Base-by-base conservation (phyloP, 2,888 invertebrate genomes). In the Cylindroiulus punctatus region DNA sequence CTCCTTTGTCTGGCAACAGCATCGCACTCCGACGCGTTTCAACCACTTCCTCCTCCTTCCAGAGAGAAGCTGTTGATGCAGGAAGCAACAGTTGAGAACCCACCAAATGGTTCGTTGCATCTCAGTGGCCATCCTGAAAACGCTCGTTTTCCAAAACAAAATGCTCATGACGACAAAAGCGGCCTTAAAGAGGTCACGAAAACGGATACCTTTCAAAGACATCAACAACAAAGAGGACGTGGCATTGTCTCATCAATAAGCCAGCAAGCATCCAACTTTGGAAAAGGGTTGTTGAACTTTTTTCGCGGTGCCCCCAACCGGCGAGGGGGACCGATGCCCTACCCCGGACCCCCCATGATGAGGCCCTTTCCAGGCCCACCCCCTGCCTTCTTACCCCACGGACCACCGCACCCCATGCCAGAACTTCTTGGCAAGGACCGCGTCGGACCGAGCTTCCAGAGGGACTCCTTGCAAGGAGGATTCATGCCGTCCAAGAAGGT, bases 231-330 rank as follows among this genome's bases (percentile, higher is more conserved):
- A 76, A 76, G 76, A 19, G 85, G 85, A n/a, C 85, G 85, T 19
- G 65, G 85, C 44, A 85, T 85, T 76, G 81, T 85, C 8, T 85
- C 85, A n/a, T 76, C 65, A 17, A 57, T 85, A 30, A 81, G 85
- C 44, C 65, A 85, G 36, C 85, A 85, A 44, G 86, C 86, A 40
- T 44, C 86, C 14, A 42, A 86, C 40, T 52, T 86, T 17, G 86
- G 86, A 5, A 83, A 84, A 52, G 84, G 84, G 22, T 86, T 86
- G 32, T 84, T 86, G 52, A 65, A 86, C 36, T 40, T 86, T 5
- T 84, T 86, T 57, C 86, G 86, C 0, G 85, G 65, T n/a, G 7
- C 76, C 32, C 76, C 40, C 26, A 26, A 30, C n/a, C 65, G 76
- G 4, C 81, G 65, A 19, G 44, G 47, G n/a, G 52, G 26, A 10